These are phyloP conservation scores for Pitangus sulphuratus DNA, from an alignment of 2,797 vertebrate species.

Conservation along the genomic window DNA sequence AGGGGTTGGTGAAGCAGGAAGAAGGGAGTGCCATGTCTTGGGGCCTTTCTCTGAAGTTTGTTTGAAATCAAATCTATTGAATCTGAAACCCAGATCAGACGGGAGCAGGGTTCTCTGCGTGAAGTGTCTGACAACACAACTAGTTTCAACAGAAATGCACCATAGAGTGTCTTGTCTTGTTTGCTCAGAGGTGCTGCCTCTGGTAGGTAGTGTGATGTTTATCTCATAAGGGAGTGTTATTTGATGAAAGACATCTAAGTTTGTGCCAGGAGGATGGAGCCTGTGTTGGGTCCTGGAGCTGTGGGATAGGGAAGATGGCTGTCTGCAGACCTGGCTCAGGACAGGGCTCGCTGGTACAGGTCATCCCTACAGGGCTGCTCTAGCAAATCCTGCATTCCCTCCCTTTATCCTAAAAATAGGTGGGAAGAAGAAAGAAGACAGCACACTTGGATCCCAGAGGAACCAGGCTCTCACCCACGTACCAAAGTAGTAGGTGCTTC, in stretches of 20 bases:
- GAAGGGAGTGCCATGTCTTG: background rate
- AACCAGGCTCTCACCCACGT: background rate
- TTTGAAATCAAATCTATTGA: background rate
- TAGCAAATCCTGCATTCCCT: background rate
- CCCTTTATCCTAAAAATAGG: background rate
- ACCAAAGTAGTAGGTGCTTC: background rate
- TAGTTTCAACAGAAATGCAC: background rate
- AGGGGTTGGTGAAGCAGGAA: background rate
- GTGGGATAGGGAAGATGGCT: background rate
- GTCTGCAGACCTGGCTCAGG: background rate
- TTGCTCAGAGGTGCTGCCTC: background rate
- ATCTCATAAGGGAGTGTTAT: background rate
- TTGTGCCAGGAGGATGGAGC: background rate
- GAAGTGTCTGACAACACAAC: fast-evolving
- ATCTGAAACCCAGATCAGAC: background rate
- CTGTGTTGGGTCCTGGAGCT: background rate
- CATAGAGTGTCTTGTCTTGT: background rate
- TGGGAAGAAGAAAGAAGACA: background rate
- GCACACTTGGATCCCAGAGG: background rate
- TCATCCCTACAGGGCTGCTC: background rate
- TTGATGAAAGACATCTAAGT: background rate
- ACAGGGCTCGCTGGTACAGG: background rate
- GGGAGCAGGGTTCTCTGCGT: background rate
- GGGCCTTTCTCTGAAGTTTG: background rate
- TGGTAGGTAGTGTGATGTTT: background rate